Evolutionary conservation across 2,888 invertebrate genomes (phyloP), one percentile per base, ranked within the genome.

Genomic region (Mythimna ferrago): DNA sequence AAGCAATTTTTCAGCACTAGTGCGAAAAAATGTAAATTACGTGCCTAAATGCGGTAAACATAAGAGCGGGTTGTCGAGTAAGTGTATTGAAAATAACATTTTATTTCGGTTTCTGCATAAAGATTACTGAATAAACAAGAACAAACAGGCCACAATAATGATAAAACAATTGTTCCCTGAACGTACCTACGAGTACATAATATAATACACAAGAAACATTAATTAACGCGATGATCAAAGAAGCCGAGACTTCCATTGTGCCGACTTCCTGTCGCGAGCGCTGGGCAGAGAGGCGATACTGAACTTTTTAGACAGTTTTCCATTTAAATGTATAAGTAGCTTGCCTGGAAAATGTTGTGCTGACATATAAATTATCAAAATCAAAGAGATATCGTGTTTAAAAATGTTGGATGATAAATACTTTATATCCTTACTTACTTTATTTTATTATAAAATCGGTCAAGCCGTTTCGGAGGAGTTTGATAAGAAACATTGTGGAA

Each of bases 211-310:
- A 67, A 71, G 71, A 68, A 66, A 87, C 91, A 91, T 94, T 95
- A 95, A 95, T 95, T 95, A 95, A 91, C 90, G 90, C 86, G 88
- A 89, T 92, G 95, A 95, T 95, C 95, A 95, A 95, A 95, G 95
- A 94, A 94, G 90, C 88, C 88, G 90, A 86, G 88, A 85, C 89
- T 88, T 88, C 93, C 91, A 93, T 94, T 94, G 94, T 94, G 91
- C 93, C 86, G 91, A 93, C 94, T 94, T 94, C 94, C 94, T 92
- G 90, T 80, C 38, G 44, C 86, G 75, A 4, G 19, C 10, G 2
- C 16, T 9, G 11, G 0, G 83, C 4, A 89, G 61, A 90, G 76
- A 5, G 80, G 4, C 10, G 89, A 60, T 84, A 66, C 58, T 92
- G 89, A 81, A 57, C 57, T 70, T 71, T 75, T 26, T 62, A 9